These are phyloP conservation scores for Platanista minor DNA, from an alignment of 2,113 vertebrate species.

Conservation along the genomic window DNA sequence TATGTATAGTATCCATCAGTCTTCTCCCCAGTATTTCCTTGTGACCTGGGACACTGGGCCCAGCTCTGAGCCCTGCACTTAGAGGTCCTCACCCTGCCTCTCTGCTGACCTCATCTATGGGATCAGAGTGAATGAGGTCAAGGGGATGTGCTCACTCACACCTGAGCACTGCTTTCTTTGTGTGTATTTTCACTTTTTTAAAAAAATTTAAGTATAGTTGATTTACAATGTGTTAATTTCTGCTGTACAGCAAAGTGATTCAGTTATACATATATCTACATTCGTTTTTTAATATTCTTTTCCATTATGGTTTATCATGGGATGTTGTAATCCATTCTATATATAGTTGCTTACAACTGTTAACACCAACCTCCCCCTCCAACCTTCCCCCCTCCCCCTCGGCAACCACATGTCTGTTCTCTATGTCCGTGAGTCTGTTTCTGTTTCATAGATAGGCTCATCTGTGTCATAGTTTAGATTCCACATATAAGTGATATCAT, in stretches of 20 bases:
- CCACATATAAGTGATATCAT: background rate
- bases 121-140: background rate
- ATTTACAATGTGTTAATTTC: background rate
- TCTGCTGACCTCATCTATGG: background rate
- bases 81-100: background rate
- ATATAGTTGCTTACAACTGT: background rate
- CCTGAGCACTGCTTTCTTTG: background rate
- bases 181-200: background rate
- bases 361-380: background rate
- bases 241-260: background rate
- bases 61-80: background rate
- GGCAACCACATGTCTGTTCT: background rate
- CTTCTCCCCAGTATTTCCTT: background rate
- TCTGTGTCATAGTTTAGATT: background rate
- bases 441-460: background rate
- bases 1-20: background rate
- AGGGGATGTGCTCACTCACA: background rate
- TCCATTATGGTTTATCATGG: background rate
- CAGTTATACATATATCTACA: background rate
- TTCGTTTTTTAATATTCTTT: background rate
- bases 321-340: background rate
- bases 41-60: background rate
- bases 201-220: background rate
- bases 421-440: background rate
- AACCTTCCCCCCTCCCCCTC: background rate